Evolutionary conservation across 1,140 invertebrate genomes (phyloP).

Genomic region (Whitmania pigra): DNA sequence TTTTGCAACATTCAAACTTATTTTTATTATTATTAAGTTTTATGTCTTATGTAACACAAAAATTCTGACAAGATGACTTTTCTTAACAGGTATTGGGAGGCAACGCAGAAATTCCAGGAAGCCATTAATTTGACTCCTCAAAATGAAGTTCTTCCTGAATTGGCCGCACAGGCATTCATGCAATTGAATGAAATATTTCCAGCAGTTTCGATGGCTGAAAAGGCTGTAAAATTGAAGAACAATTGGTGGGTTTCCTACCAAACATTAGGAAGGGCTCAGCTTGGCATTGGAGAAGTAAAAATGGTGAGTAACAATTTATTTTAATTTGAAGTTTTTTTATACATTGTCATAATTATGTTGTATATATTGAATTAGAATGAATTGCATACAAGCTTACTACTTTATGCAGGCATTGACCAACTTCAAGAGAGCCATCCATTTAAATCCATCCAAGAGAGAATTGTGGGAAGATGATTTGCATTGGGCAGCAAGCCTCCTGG

Average conservation of each 20-base stretch:
- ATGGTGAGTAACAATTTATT: conserved; percentile 30
- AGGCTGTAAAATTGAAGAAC: conserved; percentile 35
- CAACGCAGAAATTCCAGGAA: too few relatives aligned
- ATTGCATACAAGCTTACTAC: too few relatives aligned
- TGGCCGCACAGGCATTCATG: conserved; percentile 30
- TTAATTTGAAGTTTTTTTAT: not conserved
- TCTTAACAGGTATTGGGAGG: too few relatives aligned
- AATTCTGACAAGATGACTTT: too few relatives aligned
- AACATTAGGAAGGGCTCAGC: conserved; percentile 41
- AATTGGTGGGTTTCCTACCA: conserved; percentile 43
- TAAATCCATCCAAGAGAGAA: conserved; percentile 38
- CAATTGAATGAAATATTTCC: conserved; percentile 34
- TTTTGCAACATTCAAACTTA: too few relatives aligned
- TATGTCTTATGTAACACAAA: too few relatives aligned
- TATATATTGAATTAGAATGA: too few relatives aligned
- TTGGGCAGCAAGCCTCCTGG: conserved; percentile 31
- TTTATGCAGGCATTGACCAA: conserved; percentile 36
- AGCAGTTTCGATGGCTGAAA: conserved; percentile 34
- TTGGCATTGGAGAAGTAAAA: conserved; percentile 42
- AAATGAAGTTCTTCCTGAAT: too few relatives aligned
- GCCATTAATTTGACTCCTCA: too few relatives aligned
- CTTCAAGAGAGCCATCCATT: conserved; percentile 40
- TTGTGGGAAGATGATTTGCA: conserved; percentile 42
- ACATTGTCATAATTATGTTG: too few relatives aligned
- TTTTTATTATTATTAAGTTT: too few relatives aligned